Evolutionary conservation across 2,113 vertebrate genomes (phyloP).

Genomic region (Hiodon alosoides): DNA sequence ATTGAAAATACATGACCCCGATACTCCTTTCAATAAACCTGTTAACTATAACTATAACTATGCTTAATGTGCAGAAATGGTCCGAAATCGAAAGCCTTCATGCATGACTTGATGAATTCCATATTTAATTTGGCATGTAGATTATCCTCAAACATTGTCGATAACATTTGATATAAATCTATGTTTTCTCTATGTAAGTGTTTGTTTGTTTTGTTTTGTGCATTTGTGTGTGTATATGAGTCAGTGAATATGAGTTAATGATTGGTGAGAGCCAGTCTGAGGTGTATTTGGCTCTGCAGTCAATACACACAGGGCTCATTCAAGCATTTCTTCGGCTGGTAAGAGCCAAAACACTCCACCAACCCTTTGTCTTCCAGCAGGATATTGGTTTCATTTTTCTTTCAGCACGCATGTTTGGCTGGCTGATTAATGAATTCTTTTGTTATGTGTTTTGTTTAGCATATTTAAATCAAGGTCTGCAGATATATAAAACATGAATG

Average conservation of each 20-base stretch:
- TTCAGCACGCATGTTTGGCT: background rate
- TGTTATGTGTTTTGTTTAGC: slow-evolving; percentile 8
- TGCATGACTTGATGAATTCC: too few relatives aligned
- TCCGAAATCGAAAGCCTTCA: too few relatives aligned
- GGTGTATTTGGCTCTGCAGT: too few relatives aligned
- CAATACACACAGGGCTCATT: background rate
- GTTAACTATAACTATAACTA: too few relatives aligned
- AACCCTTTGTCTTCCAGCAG: background rate
- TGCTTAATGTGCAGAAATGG: too few relatives aligned
- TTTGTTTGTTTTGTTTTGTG: background rate
- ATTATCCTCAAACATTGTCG: too few relatives aligned
- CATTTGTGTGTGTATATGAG: background rate
- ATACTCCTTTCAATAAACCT: too few relatives aligned
- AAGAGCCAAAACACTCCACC: background rate
- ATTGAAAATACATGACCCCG: too few relatives aligned
- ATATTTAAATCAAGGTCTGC: background rate
- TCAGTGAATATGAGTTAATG: background rate
- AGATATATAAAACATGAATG: slow-evolving; percentile 21
- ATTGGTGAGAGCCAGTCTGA: background rate
- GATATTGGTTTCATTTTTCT: slow-evolving; percentile 10
- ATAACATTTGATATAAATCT: too few relatives aligned
- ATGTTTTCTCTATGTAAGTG: too few relatives aligned
- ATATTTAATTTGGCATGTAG: too few relatives aligned
- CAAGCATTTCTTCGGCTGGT: background rate
- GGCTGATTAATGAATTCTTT: slow-evolving; percentile 7